Conservation (phyloP, 2,113 vertebrate genomes). For the Mungos mungo region DNA sequence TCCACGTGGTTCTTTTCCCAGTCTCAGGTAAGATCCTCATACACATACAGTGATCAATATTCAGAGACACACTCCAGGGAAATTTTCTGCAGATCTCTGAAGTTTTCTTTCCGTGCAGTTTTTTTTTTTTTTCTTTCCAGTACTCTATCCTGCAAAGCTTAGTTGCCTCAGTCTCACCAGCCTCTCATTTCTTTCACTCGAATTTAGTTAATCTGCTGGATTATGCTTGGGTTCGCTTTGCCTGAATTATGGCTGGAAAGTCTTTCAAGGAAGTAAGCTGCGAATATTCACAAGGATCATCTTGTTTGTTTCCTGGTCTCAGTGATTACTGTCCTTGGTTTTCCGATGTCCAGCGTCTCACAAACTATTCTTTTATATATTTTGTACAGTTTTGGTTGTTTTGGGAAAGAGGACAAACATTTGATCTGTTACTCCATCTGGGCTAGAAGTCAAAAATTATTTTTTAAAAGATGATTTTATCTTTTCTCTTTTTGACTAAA, state of each 20-base stretch:
- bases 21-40: not conserved
- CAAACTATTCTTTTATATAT: not conserved
- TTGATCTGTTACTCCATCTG: not conserved
- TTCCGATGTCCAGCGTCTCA: not conserved
- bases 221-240: not conserved
- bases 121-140: not conserved
- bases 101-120: not conserved
- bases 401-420: not conserved
- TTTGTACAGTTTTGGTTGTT: not conserved
- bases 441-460: not conserved
- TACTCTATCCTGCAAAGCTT: not conserved
- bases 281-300: not conserved
- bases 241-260: not conserved
- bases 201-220: not conserved
- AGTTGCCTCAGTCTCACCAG: accelerated
- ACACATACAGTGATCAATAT: not conserved
- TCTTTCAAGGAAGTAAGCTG: not conserved
- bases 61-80: not conserved
- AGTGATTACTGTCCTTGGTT: not conserved
- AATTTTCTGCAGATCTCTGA: not conserved
- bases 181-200: not conserved
- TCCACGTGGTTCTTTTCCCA: not conserved
- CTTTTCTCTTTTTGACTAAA: no score
- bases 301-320: not conserved
- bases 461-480: not conserved